Conservation (phyloP, 2,888 invertebrate genomes). For the Melitaea athalia region DNA sequence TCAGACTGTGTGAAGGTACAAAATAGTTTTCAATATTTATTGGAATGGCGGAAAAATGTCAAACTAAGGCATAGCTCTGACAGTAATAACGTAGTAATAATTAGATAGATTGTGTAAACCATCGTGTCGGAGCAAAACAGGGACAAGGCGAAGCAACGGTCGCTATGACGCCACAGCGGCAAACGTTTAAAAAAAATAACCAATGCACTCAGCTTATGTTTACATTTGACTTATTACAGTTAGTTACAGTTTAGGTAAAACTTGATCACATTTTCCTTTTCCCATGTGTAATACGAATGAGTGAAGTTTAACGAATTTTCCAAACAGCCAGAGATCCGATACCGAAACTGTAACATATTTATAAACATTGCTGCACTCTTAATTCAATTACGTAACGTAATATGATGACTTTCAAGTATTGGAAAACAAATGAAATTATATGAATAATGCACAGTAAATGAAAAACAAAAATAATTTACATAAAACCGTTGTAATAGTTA, state of each 20-base stretch:
- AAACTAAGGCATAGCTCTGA: neutral
- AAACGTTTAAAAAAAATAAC: constrained; percentile 1
- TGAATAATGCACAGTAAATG: constrained; percentile 1
- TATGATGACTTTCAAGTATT: constrained; percentile 6
- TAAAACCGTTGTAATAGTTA: neutral
- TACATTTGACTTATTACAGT: neutral
- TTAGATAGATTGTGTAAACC: constrained; percentile 54
- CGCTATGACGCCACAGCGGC: constrained; percentile 23
- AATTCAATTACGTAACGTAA: constrained; percentile 17
- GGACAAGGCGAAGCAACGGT: constrained; percentile 60
- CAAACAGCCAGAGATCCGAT: constrained; percentile 7
- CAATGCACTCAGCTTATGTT: neutral
- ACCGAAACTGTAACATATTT: constrained; percentile 10
- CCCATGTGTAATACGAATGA: constrained; percentile 22
- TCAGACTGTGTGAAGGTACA: neutral
- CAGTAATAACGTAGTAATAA: constrained; percentile 44
- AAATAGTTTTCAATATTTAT: constrained; percentile 3
- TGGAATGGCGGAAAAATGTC: constrained; percentile 20
- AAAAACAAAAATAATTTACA: neutral
- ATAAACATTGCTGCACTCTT: constrained; percentile 11
- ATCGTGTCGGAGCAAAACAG: constrained; percentile 51
- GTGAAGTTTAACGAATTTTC: constrained; percentile 3
- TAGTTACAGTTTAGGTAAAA: constrained; percentile 3
- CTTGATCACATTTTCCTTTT: constrained; percentile 20
- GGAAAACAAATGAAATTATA: neutral